A percentile compares a stretch with the other conserved stretches of the same genome.
These are phyloP conservation scores for Meloe dianella DNA, from an alignment of 2,888 invertebrate species.

Conservation along the genomic window DNA sequence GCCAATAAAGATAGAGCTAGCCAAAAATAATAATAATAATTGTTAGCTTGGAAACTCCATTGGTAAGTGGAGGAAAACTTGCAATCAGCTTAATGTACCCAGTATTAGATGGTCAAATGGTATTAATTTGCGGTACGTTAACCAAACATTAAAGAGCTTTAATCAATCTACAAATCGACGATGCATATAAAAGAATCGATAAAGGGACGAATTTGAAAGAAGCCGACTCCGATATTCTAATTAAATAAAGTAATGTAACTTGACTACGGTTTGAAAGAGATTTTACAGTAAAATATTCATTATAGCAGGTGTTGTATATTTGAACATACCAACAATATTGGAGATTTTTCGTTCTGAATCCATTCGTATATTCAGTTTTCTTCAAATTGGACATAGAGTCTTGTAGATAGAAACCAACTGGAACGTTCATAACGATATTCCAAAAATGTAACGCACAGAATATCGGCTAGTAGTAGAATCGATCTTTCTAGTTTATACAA, in stretches of 20 bases:
- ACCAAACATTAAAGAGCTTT: slow-evolving; percentile 35
- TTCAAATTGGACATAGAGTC: not conserved
- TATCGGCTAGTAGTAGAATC: too few relatives aligned
- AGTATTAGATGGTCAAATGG: slow-evolving; percentile 22
- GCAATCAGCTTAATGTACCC: slow-evolving; percentile 25
- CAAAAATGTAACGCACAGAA: not conserved
- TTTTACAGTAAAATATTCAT: not conserved
- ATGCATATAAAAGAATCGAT: slow-evolving; percentile 13
- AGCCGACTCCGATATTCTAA: not conserved
- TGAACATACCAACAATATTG: not conserved
- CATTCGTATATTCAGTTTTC: not conserved
- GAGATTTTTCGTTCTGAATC: not conserved
- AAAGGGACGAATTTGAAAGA: not conserved
- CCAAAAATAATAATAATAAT: not conserved
- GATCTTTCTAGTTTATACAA: not conserved
- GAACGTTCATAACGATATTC: not conserved
- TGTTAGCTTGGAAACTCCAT: not conserved
- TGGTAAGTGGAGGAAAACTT: not conserved
- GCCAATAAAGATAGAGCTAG: not conserved
- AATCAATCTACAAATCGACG: slow-evolving; percentile 26
- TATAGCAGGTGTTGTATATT: not conserved
- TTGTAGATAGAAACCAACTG: not conserved
- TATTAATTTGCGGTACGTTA: slow-evolving; percentile 34
- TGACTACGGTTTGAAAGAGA: not conserved
- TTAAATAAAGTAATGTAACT: not conserved